Evolutionary conservation across 2,113 vertebrate species (phyloP).

Genomic region (Athene noctua): DNA sequence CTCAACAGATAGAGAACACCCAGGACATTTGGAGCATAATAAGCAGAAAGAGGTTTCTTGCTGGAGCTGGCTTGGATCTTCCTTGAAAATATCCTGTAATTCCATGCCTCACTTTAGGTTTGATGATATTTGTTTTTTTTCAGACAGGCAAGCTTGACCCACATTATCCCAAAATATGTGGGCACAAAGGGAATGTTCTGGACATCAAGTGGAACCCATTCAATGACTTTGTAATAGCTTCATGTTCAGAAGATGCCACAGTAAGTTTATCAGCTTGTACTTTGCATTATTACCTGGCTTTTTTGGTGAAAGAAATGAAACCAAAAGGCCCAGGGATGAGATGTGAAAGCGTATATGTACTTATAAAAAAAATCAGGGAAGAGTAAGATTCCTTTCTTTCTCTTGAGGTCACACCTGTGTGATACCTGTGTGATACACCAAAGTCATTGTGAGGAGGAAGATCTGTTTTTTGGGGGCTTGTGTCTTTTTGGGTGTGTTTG

Average conservation of each 20-base stretch:
- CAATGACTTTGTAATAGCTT: slow-evolving; percentile 90
- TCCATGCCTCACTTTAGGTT: background rate
- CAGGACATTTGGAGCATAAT: background rate
- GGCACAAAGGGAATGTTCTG: slow-evolving; percentile 87
- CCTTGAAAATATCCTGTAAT: background rate
- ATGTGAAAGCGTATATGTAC: background rate
- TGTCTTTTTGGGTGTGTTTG: background rate
- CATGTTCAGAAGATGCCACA: slow-evolving; percentile 89
- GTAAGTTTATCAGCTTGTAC: slow-evolving; percentile 70
- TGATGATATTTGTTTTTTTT: slow-evolving; percentile 6
- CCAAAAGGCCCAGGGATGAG: background rate
- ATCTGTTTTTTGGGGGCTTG: background rate
- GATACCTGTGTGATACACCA: background rate
- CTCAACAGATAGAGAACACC: background rate
- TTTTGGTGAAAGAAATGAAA: background rate
- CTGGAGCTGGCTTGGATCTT: background rate
- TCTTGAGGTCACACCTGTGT: background rate
- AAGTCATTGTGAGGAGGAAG: background rate
- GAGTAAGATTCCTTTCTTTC: background rate
- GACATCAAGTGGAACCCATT: slow-evolving; percentile 97
- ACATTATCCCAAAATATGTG: slow-evolving; percentile 85
- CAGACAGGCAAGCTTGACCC: slow-evolving; percentile 93
- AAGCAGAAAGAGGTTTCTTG: background rate
- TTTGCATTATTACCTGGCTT: background rate
- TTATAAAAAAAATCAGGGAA: background rate